A percentile compares a stretch with the other conserved stretches of the same genome.
Evolutionary conservation across 2,797 vertebrate genomes (phyloP).

Genomic region (Astyanax mexicanus): DNA sequence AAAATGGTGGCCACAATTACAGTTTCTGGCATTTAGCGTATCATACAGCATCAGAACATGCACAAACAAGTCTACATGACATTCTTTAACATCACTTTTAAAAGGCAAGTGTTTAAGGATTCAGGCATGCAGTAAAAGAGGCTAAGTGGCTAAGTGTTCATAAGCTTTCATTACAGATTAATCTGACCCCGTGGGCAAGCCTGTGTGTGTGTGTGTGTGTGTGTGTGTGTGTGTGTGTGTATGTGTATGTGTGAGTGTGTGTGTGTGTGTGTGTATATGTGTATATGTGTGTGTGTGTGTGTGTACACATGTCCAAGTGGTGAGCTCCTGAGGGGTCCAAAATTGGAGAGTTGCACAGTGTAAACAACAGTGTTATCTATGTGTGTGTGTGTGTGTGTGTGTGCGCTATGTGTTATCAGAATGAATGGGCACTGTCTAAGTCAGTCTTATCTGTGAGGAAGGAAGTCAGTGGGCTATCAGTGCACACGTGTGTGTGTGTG

Average conservation of each 20-base stretch:
- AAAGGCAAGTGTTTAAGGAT: no score
- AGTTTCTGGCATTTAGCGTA: no score
- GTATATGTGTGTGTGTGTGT: conserved; percentile 13
- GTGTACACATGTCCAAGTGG: not conserved
- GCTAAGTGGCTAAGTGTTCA: no score
- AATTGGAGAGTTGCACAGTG: conserved; percentile 53
- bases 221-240: conserved; percentile 9
- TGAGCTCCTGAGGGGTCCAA: conserved; percentile 53
- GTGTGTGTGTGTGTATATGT: conserved; percentile 17
- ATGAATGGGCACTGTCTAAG: conserved; percentile 71
- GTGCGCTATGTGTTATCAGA: conserved; percentile 69
- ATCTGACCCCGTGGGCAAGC: not conserved
- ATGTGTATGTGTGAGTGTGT: conserved; percentile 9
- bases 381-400: conserved; percentile 33
- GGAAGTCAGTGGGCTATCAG: conserved; percentile 75
- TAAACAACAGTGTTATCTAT: conserved; percentile 42
- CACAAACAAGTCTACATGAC: no score
- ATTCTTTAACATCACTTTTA: no score
- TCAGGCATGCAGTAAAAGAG: no score
- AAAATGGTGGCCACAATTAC: no score
- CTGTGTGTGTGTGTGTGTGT: conserved; percentile 12
- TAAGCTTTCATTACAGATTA: not conserved
- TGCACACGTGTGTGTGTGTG: conserved; percentile 51
- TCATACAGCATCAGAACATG: no score
- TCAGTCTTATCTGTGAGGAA: conserved; percentile 78